Base-by-base conservation (phyloP, 2,888 invertebrate genomes). In the Drosophila bunnanda region DNA sequence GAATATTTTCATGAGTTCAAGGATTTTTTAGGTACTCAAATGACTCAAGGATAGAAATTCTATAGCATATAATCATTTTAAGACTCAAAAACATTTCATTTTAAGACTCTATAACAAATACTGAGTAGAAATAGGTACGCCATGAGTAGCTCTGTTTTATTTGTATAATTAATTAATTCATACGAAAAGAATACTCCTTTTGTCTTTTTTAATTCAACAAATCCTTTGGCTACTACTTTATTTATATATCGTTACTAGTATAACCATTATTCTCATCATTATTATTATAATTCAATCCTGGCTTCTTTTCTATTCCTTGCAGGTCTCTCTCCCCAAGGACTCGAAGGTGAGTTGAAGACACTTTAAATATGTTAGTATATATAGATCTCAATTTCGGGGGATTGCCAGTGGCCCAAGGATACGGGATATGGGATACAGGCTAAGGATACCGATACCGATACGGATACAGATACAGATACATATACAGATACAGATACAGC, bases 321-420 rank as follows among this genome's bases (percentile, higher is more conserved):
- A 71, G 70, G 13, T 44, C 46, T 34, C 4, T 44, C 28, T 55
- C 5, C 66, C 38, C 46, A 34, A 39, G 32, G 70, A 15, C 70
- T 32, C n/a, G 44, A n/a, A 88, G 82, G 82, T 82, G 64, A 73
- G 75, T 71, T 57, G 28, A 60, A 73, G 39, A 52, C 58, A 59
- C 75, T 73, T 75, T 54, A 75, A 75, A 75, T 58, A 75, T 34
- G 25, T 22, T 25, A 25, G 25, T 25, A 25, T 25, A 20, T 48
- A 13, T 50, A 15, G 20, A 32, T 9, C 20, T 10, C 22, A 6
- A 10, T 10, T 13, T 41, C 36, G 36, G 60, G 36, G 59, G 15
- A 34, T 66, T 25, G 64, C 25, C 50, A 50, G 32, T 52, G 13
- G 10, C 64, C 48, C 12, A n/a, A 20, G 48, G 28, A 52, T 17